Evolutionary conservation across 2,888 invertebrate genomes (phyloP).

Genomic region (Eilema griseolum): DNA sequence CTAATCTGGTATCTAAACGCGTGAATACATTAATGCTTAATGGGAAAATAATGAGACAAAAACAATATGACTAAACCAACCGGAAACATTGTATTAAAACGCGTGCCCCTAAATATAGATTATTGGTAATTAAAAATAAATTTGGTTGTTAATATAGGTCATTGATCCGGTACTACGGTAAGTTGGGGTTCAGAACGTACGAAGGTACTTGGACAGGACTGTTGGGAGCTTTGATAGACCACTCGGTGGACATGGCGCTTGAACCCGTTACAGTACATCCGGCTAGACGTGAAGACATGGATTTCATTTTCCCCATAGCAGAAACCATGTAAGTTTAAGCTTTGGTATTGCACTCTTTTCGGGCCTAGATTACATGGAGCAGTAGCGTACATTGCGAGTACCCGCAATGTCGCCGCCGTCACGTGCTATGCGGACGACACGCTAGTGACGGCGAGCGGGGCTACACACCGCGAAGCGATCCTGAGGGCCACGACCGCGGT

Average conservation of each 20-base stretch:
- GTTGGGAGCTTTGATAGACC: slow-evolving; percentile 86
- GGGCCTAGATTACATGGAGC: too few relatives aligned
- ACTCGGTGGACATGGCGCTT: slow-evolving; percentile 86
- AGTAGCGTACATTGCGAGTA: too few relatives aligned
- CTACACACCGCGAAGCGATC: too few relatives aligned
- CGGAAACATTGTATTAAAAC: not conserved
- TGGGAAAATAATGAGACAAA: not conserved
- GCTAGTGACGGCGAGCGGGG: too few relatives aligned
- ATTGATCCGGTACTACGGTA: slow-evolving; percentile 68
- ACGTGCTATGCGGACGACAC: too few relatives aligned
- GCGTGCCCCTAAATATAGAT: not conserved
- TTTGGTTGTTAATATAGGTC: slow-evolving; percentile 52
- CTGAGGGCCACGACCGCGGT: too few relatives aligned
- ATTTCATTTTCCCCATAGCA: slow-evolving; percentile 88
- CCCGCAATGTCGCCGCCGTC: too few relatives aligned
- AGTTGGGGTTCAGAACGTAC: slow-evolving; percentile 79
- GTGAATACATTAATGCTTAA: not conserved
- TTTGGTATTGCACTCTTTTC: too few relatives aligned
- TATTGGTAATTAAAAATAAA: not conserved
- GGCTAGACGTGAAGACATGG: slow-evolving; percentile 85
- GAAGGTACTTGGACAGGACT: slow-evolving; percentile 88
- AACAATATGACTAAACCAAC: not conserved
- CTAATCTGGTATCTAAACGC: not conserved
- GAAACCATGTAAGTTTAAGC: slow-evolving; percentile 84
- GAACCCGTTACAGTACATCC: slow-evolving; percentile 87